Percentiles rank a stretch among this genome's conserved stretches.
Conservation (phyloP, 2,888 invertebrate genomes). For the Phorcus lineatus region DNA sequence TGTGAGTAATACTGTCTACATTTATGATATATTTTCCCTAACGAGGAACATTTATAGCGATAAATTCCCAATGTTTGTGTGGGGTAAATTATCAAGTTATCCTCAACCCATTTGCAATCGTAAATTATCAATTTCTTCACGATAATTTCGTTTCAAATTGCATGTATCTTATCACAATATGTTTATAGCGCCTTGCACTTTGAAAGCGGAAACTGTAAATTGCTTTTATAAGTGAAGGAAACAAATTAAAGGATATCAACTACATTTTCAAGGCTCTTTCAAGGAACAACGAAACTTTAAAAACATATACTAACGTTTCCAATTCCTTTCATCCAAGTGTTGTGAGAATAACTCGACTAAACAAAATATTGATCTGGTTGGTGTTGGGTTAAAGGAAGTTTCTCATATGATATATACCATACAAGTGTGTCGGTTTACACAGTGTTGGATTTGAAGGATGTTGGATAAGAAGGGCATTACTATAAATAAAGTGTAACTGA, state of each 20-base stretch:
- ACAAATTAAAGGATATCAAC: neutral
- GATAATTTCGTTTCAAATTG: constrained; percentile 13
- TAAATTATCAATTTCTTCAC: neutral
- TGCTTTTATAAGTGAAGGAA: neutral
- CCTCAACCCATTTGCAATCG: neutral
- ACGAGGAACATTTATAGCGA: neutral
- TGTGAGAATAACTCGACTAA: no score
- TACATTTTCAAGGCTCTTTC: neutral
- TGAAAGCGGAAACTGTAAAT: constrained; percentile 16
- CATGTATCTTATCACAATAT: neutral
- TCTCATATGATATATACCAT: no score
- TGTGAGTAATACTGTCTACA: no score
- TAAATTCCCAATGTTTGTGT: neutral
- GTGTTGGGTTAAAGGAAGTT: no score
- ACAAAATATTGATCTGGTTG: no score
- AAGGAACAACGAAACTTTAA: no score
- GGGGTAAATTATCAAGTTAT: constrained; percentile 6
- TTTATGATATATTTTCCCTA: neutral
- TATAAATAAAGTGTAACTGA: no score
- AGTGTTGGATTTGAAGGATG: no score
- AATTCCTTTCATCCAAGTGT: no score
- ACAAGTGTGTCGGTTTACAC: no score
- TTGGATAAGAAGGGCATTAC: no score
- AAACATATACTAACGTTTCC: no score
- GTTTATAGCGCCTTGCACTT: neutral